Percentiles rank a stretch among this genome's conserved stretches.
Conservation (phyloP, 2,888 invertebrate genomes). For the Tetragonula carbonaria region DNA sequence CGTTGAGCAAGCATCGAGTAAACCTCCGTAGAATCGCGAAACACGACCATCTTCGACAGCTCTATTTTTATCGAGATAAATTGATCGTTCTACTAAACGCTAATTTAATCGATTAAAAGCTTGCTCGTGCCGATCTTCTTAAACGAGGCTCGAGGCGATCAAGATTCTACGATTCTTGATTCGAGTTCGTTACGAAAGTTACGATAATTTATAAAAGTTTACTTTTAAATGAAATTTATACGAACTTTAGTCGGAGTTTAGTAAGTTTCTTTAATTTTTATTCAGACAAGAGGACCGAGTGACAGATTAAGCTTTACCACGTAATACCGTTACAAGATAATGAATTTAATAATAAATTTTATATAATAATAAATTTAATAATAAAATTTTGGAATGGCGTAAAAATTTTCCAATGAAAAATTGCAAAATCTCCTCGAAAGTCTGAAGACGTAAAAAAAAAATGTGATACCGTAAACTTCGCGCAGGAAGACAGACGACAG, state of each 20-base stretch:
- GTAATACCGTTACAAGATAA: neutral
- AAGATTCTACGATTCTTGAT: neutral
- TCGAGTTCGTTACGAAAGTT: neutral
- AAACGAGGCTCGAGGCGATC: neutral
- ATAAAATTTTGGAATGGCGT: neutral
- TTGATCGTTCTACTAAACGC: neutral
- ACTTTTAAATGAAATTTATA: neutral
- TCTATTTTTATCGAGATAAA: slow-evolving; percentile 32
- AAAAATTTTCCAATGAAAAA: neutral
- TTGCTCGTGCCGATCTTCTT: neutral
- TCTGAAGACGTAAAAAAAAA: neutral
- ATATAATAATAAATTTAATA: no score
- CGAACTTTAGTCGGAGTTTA: neutral
- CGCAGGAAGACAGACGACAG: neutral
- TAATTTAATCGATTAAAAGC: neutral
- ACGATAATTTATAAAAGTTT: neutral
- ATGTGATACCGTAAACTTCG: slow-evolving; percentile 4
- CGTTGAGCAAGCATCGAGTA: slow-evolving; percentile 56
- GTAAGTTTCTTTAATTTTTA: neutral
- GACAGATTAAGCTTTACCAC: no score
- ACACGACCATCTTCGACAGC: slow-evolving; percentile 36
- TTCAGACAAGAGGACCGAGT: no score
- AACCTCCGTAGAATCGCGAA: slow-evolving; percentile 41
- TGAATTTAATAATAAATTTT: no score
- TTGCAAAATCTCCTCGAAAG: neutral